A percentile compares a stretch with the other conserved stretches of the same genome.
Conservation (phyloP, 1,140 invertebrate species). For the Plectrocnemia conspersa region DNA sequence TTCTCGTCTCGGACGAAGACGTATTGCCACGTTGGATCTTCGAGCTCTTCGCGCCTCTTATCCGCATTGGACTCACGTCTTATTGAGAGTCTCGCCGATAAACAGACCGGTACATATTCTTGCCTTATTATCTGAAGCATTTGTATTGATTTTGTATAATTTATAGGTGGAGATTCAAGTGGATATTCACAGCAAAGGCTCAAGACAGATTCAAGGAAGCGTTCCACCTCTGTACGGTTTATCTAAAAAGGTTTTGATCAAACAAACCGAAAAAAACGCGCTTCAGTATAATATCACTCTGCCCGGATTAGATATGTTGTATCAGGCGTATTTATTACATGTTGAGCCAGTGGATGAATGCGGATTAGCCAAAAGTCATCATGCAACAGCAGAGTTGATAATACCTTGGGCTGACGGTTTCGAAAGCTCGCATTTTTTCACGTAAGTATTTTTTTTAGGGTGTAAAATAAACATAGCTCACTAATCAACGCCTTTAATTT, state of each 20-base stretch:
- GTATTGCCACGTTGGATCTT: slow-evolving; percentile 60
- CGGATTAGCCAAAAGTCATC: slow-evolving; percentile 44
- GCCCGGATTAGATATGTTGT: slow-evolving; percentile 51
- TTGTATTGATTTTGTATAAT: slow-evolving; percentile 1
- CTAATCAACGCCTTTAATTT: slow-evolving; percentile 24
- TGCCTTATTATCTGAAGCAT: neutral
- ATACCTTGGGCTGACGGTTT: slow-evolving; percentile 61
- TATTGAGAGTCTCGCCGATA: slow-evolving; percentile 62
- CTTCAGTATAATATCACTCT: slow-evolving; percentile 58
- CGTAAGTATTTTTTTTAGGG: slow-evolving; percentile 45
- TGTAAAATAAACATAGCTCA: neutral
- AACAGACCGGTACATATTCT: slow-evolving; percentile 50
- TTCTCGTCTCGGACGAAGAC: slow-evolving; percentile 44
- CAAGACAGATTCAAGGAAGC: slow-evolving; percentile 52
- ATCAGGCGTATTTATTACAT: slow-evolving; percentile 57
- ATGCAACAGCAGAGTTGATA: slow-evolving; percentile 56
- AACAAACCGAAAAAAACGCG: slow-evolving; percentile 51
- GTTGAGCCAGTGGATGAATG: slow-evolving; percentile 52
- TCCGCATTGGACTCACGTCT: slow-evolving; percentile 62
- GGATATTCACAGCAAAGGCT: slow-evolving; percentile 58
- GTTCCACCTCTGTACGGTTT: slow-evolving; percentile 45
- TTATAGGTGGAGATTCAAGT: slow-evolving; percentile 59
- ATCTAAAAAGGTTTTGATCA: slow-evolving; percentile 42
- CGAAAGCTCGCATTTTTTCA: slow-evolving; percentile 57
- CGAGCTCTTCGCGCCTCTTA: slow-evolving; percentile 53